phyloP scores from a whole-genome alignment of 2,888 invertebrate genomes.

The Morpho helenor region DNA sequence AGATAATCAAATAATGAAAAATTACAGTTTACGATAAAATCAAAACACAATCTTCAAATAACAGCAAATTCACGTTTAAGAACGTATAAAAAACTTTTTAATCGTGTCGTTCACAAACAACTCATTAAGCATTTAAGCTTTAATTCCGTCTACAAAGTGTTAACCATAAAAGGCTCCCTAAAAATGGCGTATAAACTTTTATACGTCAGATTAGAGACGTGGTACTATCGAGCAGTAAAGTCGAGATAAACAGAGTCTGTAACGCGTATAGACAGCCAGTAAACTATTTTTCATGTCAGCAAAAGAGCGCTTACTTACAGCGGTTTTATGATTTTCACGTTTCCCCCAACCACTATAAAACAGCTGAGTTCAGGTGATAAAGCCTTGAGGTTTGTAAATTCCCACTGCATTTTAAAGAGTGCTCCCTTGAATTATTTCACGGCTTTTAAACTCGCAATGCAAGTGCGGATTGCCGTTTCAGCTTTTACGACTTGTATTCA shows the following conservation, averaged over 20 bases:
- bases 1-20: neutral
- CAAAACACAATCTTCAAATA: slow-evolving; percentile 15
- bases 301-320: slow-evolving; percentile 63
- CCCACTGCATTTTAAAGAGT: slow-evolving; percentile 65
- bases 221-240: slow-evolving; percentile 59
- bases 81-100: slow-evolving; percentile 63
- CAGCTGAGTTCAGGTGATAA: slow-evolving; percentile 64
- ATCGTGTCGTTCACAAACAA: slow-evolving; percentile 57
- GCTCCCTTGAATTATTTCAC: slow-evolving; percentile 71
- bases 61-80: slow-evolving; percentile 34
- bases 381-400: slow-evolving; percentile 60
- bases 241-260: slow-evolving; percentile 60
- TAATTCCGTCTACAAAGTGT: slow-evolving; percentile 68
- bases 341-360: slow-evolving; percentile 37
- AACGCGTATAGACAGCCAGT: slow-evolving; percentile 57
- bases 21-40: slow-evolving; percentile 5
- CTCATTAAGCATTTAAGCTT: slow-evolving; percentile 57
- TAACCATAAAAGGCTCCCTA: slow-evolving; percentile 63
- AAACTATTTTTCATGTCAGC: slow-evolving; percentile 77
- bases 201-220: slow-evolving; percentile 66
- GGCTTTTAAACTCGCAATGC: slow-evolving; percentile 52
- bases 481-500: slow-evolving; percentile 45
- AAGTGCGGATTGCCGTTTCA: slow-evolving; percentile 53
- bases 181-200: slow-evolving; percentile 71
- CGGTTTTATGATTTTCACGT: slow-evolving; percentile 41